These are phyloP conservation scores for Agonopterix subpropinquella DNA, from an alignment of 2,888 invertebrate species.

Conservation along the genomic window DNA sequence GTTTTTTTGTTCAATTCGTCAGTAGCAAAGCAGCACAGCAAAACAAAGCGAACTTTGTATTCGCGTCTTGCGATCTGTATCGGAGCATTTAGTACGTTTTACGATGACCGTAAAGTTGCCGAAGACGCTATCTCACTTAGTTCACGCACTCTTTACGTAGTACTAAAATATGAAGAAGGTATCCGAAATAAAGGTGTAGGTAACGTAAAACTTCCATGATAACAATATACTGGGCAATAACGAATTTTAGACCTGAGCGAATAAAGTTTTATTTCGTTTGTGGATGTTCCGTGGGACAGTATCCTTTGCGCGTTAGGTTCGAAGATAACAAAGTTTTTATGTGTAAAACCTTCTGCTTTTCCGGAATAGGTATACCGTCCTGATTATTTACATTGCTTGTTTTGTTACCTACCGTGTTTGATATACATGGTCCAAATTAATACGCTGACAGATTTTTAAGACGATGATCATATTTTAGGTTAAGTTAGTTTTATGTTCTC, in stretches of 20 bases:
- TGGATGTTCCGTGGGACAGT: conserved; percentile 2
- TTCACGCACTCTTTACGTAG: conserved; percentile 34
- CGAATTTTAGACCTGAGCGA: conserved; percentile 30
- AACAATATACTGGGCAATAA: conserved; percentile 29
- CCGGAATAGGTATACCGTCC: neutral
- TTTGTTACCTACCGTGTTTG: neutral
- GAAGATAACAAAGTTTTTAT: conserved; percentile 1
- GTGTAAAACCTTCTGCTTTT: neutral
- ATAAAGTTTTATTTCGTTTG: conserved; percentile 35
- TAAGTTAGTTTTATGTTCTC: too few relatives aligned
- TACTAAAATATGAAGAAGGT: conserved; percentile 38
- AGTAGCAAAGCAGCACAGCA: neutral
- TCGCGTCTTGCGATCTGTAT: conserved; percentile 8
- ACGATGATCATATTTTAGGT: too few relatives aligned
- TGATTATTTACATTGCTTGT: neutral
- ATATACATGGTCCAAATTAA: too few relatives aligned
- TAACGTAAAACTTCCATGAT: conserved; percentile 34
- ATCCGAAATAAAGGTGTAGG: conserved; percentile 38
- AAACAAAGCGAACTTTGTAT: conserved; percentile 19
- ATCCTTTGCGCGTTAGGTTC: neutral
- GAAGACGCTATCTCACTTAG: conserved; percentile 31
- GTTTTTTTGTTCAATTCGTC: neutral
- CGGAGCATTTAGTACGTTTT: conserved; percentile 26
- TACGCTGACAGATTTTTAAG: too few relatives aligned
- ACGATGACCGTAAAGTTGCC: conserved; percentile 27